Conservation (phyloP, 2,113 vertebrate species). For the Riparia riparia region DNA sequence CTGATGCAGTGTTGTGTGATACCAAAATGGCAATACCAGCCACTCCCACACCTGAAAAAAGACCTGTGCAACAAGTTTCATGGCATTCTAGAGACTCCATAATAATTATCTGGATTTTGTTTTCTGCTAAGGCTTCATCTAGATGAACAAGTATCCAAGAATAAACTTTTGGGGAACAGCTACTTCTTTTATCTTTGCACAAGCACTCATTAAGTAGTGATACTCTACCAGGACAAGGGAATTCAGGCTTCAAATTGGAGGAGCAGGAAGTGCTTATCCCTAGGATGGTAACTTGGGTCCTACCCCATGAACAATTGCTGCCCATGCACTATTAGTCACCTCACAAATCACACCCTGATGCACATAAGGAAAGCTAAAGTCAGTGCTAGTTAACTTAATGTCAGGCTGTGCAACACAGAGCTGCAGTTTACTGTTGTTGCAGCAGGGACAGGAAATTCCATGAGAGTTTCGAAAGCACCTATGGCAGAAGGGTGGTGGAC, state of each 20-base stretch:
- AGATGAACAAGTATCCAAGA: neutral
- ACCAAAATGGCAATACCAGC: neutral
- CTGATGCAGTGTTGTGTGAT: neutral
- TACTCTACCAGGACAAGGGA: neutral
- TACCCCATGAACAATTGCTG: neutral
- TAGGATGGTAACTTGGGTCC: neutral
- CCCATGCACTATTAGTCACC: neutral
- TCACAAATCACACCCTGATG: constrained; percentile 20
- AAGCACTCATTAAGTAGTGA: neutral
- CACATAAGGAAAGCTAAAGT: neutral
- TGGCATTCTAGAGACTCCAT: neutral
- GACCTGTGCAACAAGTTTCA: constrained; percentile 3
- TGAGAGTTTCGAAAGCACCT: neutral
- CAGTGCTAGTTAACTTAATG: neutral
- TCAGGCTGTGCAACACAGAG: neutral
- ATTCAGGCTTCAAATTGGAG: neutral
- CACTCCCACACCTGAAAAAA: neutral
- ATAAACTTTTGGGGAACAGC: neutral
- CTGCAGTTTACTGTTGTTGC: neutral
- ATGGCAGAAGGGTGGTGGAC: neutral
- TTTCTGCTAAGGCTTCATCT: neutral
- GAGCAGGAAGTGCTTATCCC: neutral
- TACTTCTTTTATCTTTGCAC: neutral
- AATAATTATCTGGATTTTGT: neutral
- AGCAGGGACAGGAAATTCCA: constrained; percentile 60